These are phyloP conservation scores for Pseudoatta argentina DNA, from an alignment of 1,140 invertebrate species.

Conservation along the genomic window DNA sequence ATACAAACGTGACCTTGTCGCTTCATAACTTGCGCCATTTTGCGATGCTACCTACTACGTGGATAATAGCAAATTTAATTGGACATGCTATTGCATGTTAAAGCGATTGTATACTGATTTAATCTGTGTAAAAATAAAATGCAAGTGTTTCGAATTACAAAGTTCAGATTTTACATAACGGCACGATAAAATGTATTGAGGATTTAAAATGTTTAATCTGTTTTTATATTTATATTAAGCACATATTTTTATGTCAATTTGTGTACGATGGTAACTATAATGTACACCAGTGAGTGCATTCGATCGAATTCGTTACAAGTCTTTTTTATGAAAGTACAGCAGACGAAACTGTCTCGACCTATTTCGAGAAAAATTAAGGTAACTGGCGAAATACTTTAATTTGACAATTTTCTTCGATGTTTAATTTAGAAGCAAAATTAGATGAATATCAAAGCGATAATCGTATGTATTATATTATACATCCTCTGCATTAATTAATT, in stretches of 20 bases:
- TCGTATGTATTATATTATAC: not conserved
- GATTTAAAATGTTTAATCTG: too few relatives aligned
- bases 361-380: not conserved
- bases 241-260: too few relatives aligned
- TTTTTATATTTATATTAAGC: too few relatives aligned
- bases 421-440: not conserved
- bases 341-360: not conserved
- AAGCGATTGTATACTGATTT: too few relatives aligned
- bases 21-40: constrained; percentile 77
- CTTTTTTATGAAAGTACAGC: constrained; percentile 64
- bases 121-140: too few relatives aligned
- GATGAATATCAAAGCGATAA: not conserved
- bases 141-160: too few relatives aligned
- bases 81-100: too few relatives aligned
- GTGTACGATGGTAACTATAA: too few relatives aligned
- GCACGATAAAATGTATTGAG: too few relatives aligned
- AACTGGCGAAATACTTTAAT: not conserved
- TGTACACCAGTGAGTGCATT: too few relatives aligned
- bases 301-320: not conserved
- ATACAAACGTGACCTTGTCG: constrained; percentile 81
- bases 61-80: constrained; percentile 30
- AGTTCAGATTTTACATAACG: too few relatives aligned
- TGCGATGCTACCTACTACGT: constrained; percentile 73
- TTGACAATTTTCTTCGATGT: too few relatives aligned
- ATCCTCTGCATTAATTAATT: not conserved